Percentiles rank a stretch among this genome's conserved stretches.
Conservation (phyloP, 2,113 vertebrate genomes). For the Pluvialis apricaria region DNA sequence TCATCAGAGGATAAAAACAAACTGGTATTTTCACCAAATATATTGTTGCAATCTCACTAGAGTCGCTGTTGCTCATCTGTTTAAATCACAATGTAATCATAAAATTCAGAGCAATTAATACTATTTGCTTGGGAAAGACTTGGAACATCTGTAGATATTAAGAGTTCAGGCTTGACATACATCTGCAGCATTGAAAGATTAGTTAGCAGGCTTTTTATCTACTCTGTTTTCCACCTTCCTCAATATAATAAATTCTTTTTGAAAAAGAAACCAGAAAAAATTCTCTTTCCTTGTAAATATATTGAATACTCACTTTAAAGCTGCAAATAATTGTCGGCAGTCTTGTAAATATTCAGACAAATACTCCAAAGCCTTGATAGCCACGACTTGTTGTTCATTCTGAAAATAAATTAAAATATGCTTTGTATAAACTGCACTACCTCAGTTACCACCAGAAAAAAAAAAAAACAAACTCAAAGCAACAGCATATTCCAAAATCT, state of each 20-base stretch:
- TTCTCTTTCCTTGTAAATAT: neutral
- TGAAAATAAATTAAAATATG: constrained; percentile 63
- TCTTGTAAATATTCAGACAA: constrained; percentile 80
- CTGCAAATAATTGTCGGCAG: constrained; percentile 73
- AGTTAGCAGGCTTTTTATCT: no score
- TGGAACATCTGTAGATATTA: neutral
- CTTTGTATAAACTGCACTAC: neutral
- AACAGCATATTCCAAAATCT: neutral
- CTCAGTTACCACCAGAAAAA: neutral
- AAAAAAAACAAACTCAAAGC: neutral
- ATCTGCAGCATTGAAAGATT: no score
- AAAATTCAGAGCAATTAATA: neutral
- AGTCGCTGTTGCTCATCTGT: neutral
- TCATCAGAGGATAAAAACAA: neutral
- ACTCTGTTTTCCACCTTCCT: neutral
- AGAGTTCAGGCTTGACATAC: neutral
- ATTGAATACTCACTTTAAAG: constrained; percentile 82
- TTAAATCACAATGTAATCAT: neutral
- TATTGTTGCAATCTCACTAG: neutral
- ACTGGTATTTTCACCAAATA: neutral
- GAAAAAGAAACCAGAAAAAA: neutral
- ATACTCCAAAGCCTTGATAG: constrained; percentile 83
- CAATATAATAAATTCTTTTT: neutral
- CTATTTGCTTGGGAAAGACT: neutral
- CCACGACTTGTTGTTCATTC: constrained; percentile 79